Base-by-base conservation (phyloP, 2,113 vertebrate genomes). In the Elaphurus davidianus region DNA sequence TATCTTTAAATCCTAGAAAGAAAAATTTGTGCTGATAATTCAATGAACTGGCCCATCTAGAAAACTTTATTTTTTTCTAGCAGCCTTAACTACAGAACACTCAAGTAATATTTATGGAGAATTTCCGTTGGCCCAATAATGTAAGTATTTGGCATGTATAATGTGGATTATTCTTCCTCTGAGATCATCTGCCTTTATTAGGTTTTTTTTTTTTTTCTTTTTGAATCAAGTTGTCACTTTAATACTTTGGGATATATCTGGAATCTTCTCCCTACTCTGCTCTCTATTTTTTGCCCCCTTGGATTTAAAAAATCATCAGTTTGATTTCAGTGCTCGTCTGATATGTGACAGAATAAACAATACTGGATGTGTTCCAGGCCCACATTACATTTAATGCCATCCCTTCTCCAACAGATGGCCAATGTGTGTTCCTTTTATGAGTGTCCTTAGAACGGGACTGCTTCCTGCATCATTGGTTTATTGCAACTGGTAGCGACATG, bases 391-490 rank as follows among this genome's bases (percentile, higher is more conserved):
- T 97, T 98, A 98, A 96, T 97, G 87, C 86, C 62, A 95, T 97
- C 95, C 95, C 90, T 98, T 96, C 97, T 98, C 98, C 97, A 97
- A 98, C 99, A 99, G 98, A 99, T 99, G 99, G 98, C 96, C 96
- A 94, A 92, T 97, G 92, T 92, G 43, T 82, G 94, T 85, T 95
- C 57, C 0, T 98, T 98, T 98, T 97, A 98, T 98, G 97, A 78
- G 71, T 88, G 57, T 94, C 97, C 97, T 97, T 97, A 97, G 92
- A 94, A 97, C 16, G 0, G 91, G 85, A 15, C 71, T 87, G 87
- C 88, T 98, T 94, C 93, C 93, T 98, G 95, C 76, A 96, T 98
- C 86, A 47, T 45, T 9, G 16, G 62, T 91, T 98, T 97, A 96
- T 74, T 98, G 98, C 97, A 98, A 90, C 97, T 97, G 97, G 98